Evolutionary conservation across 2,888 invertebrate genomes (phyloP).

Genomic region (Erebia palarica): DNA sequence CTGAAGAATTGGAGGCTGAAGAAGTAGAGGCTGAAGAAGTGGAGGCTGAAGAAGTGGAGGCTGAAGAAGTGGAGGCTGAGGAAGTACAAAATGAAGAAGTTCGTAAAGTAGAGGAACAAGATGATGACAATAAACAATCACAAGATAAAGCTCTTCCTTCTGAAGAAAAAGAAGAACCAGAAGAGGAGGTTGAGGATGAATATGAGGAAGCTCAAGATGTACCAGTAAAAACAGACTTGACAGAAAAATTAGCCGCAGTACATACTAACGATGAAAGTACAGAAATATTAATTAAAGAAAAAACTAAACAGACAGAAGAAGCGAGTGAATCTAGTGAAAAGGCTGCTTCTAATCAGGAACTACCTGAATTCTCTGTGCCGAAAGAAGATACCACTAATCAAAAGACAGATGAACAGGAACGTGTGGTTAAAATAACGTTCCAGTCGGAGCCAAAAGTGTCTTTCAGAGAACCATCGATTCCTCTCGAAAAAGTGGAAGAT

Average conservation of each 20-base stretch:
- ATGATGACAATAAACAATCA: constrained; percentile 39
- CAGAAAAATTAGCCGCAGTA: constrained; percentile 26
- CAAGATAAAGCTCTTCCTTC: constrained; percentile 39
- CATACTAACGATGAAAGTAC: constrained; percentile 40
- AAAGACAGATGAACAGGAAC: constrained; percentile 40
- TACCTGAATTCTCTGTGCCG: constrained; percentile 7
- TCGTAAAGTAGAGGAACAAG: constrained; percentile 36
- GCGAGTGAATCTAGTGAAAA: constrained; percentile 41
- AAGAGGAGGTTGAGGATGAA: constrained; percentile 46
- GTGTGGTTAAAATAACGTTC: constrained; percentile 35
- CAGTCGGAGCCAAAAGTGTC: constrained; percentile 54
- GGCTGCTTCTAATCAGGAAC: constrained; percentile 33
- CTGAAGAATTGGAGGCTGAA: constrained; percentile 49
- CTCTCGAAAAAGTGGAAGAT: constrained; percentile 74
- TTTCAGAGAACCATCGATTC: constrained; percentile 69
- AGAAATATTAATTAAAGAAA: constrained; percentile 18
- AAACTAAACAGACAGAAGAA: constrained; percentile 28
- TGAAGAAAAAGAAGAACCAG: constrained; percentile 40
- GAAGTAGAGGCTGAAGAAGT: constrained; percentile 41
- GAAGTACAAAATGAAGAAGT: constrained; percentile 39
- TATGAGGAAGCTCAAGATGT: constrained; percentile 45
- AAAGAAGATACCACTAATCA: constrained; percentile 41
- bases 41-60: constrained; percentile 46
- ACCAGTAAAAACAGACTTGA: constrained; percentile 46
- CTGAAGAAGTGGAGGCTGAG: constrained; percentile 45